These are phyloP conservation scores for Ornithorhynchus anatinus DNA, from an alignment of 2,113 vertebrate genomes.

Conservation along the genomic window DNA sequence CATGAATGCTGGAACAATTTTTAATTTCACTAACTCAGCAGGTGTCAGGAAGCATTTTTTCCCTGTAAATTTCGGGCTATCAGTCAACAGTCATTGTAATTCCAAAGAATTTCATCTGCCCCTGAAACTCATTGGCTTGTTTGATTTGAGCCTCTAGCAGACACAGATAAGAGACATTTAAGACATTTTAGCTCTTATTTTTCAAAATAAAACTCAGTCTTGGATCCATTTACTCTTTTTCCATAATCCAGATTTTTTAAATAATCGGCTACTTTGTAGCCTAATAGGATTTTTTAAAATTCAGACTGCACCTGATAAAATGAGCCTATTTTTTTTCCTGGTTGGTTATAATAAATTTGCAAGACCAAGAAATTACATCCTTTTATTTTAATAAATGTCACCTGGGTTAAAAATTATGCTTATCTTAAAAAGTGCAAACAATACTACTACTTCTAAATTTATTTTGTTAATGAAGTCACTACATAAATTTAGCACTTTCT, in stretches of 20 bases:
- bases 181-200: not conserved
- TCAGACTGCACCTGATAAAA: not conserved
- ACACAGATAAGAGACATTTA: not conserved
- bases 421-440: conserved; percentile 62
- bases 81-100: conserved; percentile 44
- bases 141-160: not conserved
- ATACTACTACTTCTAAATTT: conserved; percentile 72
- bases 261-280: not conserved
- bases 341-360: conserved; percentile 9
- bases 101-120: conserved; percentile 5
- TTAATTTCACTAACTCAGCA: conserved; percentile 32
- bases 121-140: not conserved
- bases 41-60: conserved; percentile 26
- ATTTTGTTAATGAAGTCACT: conserved; percentile 76
- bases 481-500: conserved; percentile 80
- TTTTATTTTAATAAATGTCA: conserved; percentile 35
- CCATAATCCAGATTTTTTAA: not conserved
- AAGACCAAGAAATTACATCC: not conserved
- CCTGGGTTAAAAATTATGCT: conserved; percentile 43
- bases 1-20: conserved; percentile 21
- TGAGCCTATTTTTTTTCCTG: not conserved
- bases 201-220: not conserved
- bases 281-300: conserved; percentile 8
- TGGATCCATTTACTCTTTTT: not conserved
- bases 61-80: not conserved